Evolutionary conservation across 2,888 invertebrate genomes (phyloP), one percentile per base, ranked within the genome.

Genomic region (Euproctis similis): DNA sequence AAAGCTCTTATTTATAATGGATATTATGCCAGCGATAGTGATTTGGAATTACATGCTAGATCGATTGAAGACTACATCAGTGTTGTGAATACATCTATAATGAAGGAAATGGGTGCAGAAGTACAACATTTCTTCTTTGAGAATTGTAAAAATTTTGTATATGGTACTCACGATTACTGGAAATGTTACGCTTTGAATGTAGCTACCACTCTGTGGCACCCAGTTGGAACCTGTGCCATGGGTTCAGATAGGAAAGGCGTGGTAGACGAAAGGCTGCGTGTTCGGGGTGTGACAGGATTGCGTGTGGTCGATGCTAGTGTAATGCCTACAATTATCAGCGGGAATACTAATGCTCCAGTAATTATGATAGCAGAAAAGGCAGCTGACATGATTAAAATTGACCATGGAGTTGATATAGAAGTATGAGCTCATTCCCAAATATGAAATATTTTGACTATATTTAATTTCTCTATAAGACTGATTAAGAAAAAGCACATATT

Each of bases 91-190:
- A 55, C 64, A 1, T 43, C 42, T 0, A 46, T 44, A 12, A 60
- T 62, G 19, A 56, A 35, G 12, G 36, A 33, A 6, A 38, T 59
- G 0, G 27, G 48, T 2, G 50, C 61, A 1, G 34, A 46, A 18
- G 21, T 59, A 1, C 24, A 56, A 0, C 38, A 55, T 30, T 17
- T 53, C 5, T 36, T 53, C 2, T 29, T 72, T 16, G 31, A 49
- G 3, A 46, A 59, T 26, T 76, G 75, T 34, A 29, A 41, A 3
- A 16, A 14, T 6, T 26, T 26, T 8, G 4, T 7, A n/a, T 67
- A 63, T 27, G 53, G 50, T 1, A 67, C 57, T 41, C 53, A 47
- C n/a, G 59, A 56, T 12, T 73, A 73, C 32, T 73, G 72, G 71
- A 54, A 59, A 34, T 75, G 74, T 35, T 68, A 59, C 30, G 53